phyloP scores from a whole-genome alignment of 2,113 vertebrate species.

The Orycteropus afer region DNA sequence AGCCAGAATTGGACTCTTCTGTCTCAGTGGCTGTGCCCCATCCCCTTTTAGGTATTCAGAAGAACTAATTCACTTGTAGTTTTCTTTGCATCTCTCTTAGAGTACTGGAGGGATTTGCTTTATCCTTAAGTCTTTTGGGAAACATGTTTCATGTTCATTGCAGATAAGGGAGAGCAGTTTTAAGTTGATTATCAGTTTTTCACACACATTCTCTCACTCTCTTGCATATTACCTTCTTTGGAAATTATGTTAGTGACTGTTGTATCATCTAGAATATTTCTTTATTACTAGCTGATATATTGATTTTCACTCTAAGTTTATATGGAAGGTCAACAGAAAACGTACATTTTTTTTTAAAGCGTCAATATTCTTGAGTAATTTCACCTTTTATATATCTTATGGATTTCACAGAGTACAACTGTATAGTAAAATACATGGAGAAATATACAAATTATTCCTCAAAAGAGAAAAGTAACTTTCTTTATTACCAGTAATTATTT shows the following conservation, averaged over 20 bases:
- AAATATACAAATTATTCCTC: constrained; percentile 1
- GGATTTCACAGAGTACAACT: not conserved
- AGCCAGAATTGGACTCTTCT: not conserved
- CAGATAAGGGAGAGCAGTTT: constrained; percentile 45
- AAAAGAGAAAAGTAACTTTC: constrained; percentile 26
- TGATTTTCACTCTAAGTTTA: constrained; percentile 58
- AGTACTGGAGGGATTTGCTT: not conserved
- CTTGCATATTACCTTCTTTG: constrained; percentile 43
- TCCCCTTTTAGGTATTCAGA: constrained; percentile 25
- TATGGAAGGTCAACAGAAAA: constrained; percentile 56
- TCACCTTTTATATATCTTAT: constrained; percentile 26
- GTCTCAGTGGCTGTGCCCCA: not conserved
- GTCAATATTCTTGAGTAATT: not conserved
- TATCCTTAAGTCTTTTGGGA: not conserved
- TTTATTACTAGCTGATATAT: constrained; percentile 55
- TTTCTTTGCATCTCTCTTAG: not conserved
- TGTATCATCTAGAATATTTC: constrained; percentile 61
- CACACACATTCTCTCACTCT: not conserved
- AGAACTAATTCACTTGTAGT: constrained; percentile 12
- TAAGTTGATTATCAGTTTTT: constrained; percentile 38
- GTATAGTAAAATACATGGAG: not conserved
- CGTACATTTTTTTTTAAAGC: not conserved
- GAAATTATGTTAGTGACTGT: constrained; percentile 16
- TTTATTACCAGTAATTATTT: constrained; percentile 33
- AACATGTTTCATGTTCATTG: constrained; percentile 25